phyloP scores from a whole-genome alignment of 1,140 invertebrate species.

The Laupala kohalensis region DNA sequence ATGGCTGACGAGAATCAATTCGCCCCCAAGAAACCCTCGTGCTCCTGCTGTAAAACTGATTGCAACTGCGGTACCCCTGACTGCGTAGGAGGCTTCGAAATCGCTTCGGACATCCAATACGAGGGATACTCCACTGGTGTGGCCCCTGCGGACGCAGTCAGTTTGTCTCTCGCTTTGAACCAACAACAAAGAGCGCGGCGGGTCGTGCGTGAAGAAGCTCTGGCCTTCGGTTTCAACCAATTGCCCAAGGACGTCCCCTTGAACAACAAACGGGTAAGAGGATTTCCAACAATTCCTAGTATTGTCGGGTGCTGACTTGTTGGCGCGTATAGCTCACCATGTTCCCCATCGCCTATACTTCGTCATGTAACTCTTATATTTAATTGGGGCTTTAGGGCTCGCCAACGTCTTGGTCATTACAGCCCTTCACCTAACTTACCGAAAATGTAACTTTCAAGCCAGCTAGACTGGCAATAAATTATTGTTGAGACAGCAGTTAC shows the following conservation, averaged over 20 bases:
- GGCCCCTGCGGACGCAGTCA: neutral
- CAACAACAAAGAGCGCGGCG: neutral
- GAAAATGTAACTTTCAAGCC: too few relatives aligned
- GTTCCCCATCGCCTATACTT: neutral
- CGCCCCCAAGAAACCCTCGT: too few relatives aligned
- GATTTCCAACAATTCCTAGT: too few relatives aligned
- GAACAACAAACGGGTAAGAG: too few relatives aligned
- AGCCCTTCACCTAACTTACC: neutral
- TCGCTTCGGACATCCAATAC: neutral
- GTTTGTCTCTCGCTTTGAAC: neutral
- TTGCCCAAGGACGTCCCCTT: neutral
- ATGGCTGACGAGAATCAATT: neutral
- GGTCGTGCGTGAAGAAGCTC: neutral
- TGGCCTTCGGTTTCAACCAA: neutral
- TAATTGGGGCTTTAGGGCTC: neutral
- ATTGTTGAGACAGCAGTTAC: too few relatives aligned
- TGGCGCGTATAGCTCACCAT: neutral
- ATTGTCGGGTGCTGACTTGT: too few relatives aligned
- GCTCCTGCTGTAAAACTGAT: too few relatives aligned
- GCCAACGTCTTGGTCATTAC: neutral
- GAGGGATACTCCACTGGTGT: neutral
- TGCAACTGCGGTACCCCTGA: too few relatives aligned
- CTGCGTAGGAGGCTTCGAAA: neutral
- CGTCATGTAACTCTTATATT: neutral
- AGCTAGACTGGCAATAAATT: too few relatives aligned